Conservation (phyloP, 2,888 invertebrate species). For the Allolobophora icterica region DNA sequence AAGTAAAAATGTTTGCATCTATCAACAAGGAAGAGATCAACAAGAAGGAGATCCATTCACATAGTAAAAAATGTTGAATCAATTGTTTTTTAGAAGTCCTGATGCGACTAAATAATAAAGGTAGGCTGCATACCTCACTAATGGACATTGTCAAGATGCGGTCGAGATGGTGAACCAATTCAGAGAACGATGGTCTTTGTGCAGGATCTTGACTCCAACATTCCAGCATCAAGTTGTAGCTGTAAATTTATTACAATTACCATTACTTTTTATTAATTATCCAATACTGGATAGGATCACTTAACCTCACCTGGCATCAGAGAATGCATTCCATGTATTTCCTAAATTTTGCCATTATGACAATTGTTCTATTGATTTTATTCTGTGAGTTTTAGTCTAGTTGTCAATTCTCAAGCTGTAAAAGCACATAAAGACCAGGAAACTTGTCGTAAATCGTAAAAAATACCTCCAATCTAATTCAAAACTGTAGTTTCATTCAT, state of each 20-base stretch:
- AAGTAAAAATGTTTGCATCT: not conserved
- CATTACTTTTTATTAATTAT: not conserved
- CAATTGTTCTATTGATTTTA: not conserved
- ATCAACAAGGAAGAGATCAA: not conserved
- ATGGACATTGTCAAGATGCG: slow-evolving; percentile 85
- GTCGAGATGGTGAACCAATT: slow-evolving; percentile 87
- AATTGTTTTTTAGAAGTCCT: not conserved
- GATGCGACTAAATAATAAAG: not conserved
- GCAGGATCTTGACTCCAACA: slow-evolving; percentile 94
- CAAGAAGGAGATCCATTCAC: too few relatives aligned
- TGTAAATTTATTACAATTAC: slow-evolving; percentile 38
- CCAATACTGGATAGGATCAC: not conserved
- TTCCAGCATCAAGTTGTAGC: slow-evolving; percentile 90
- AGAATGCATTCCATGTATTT: too few relatives aligned
- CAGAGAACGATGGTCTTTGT: slow-evolving; percentile 85
- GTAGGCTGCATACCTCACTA: slow-evolving; percentile 72
- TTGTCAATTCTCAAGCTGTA: too few relatives aligned
- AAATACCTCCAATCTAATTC: not conserved
- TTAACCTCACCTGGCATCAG: not conserved
- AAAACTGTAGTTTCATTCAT: not conserved
- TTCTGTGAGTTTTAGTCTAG: not conserved
- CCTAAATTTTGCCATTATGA: not conserved
- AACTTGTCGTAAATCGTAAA: not conserved
- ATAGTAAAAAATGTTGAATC: too few relatives aligned
- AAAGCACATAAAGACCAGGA: too few relatives aligned